These are phyloP conservation scores for Cecropterus lyciades DNA, from an alignment of 1,140 invertebrate genomes.

Conservation along the genomic window DNA sequence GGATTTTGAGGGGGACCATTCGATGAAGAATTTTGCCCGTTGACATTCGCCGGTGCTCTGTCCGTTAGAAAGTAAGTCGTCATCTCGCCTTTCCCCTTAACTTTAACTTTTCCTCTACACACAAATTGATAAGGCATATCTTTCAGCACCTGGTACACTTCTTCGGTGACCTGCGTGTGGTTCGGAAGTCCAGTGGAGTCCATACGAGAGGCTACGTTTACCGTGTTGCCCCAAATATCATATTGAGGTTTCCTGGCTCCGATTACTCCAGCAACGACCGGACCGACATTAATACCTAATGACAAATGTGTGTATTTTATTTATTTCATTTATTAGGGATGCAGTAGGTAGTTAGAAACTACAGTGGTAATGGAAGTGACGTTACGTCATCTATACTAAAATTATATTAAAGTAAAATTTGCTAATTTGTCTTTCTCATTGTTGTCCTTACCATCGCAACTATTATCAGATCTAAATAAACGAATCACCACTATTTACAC, in stretches of 20 bases:
- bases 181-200: constrained; percentile 94
- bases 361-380: too few relatives aligned
- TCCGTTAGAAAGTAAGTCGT: constrained; percentile 95
- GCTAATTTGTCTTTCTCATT: too few relatives aligned
- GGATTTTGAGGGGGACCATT: constrained; percentile 65
- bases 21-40: constrained; percentile 45
- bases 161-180: constrained; percentile 94
- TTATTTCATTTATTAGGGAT: not conserved
- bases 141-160: constrained; percentile 90
- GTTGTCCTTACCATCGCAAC: too few relatives aligned
- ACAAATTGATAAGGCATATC: constrained; percentile 91
- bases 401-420: too few relatives aligned
- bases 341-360: too few relatives aligned
- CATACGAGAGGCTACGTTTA: constrained; percentile 96
- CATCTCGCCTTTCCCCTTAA: constrained; percentile 97
- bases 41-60: constrained; percentile 69
- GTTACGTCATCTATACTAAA: too few relatives aligned
- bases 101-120: constrained; percentile 94
- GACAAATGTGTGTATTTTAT: not conserved
- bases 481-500: too few relatives aligned
- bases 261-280: constrained; percentile 97
- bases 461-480: too few relatives aligned
- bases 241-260: constrained; percentile 97
- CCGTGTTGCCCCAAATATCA: constrained; percentile 98
- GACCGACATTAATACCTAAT: constrained; percentile 94